Percentiles rank a stretch among this genome's conserved stretches.
Evolutionary conservation across 2,113 vertebrate species (phyloP).

Genomic region (Prinia subflava): DNA sequence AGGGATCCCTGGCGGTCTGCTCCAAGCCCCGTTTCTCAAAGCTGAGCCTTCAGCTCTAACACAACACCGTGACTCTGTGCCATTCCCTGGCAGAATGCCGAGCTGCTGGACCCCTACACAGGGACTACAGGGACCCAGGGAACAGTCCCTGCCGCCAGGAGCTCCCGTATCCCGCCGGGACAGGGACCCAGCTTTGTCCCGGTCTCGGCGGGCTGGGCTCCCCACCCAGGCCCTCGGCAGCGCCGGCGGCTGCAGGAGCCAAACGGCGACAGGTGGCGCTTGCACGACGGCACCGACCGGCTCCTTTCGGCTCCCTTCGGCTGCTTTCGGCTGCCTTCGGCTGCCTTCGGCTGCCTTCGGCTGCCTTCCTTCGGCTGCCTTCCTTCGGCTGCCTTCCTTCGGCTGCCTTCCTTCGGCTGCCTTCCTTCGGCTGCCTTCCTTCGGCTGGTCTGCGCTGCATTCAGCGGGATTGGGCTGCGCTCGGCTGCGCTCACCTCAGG

Average conservation of each 20-base stretch:
- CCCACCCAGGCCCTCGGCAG: background rate
- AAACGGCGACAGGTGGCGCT: background rate
- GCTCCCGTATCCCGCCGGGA: background rate
- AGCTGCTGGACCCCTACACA: background rate
- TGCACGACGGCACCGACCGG: too few relatives aligned
- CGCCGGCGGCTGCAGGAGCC: background rate
- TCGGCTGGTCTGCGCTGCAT: too few relatives aligned
- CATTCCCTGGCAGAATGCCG: too few relatives aligned
- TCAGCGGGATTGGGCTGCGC: background rate
- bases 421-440: background rate
- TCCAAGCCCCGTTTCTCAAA: background rate
- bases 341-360: background rate
- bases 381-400: too few relatives aligned
- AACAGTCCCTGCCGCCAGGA: background rate
- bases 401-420: background rate
- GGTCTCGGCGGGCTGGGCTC: rapidly evolving
- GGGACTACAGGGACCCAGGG: background rate
- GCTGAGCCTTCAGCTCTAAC: background rate
- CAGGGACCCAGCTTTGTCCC: too few relatives aligned
- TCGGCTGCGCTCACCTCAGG: background rate
- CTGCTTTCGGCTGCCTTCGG: too few relatives aligned
- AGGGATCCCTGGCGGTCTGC: background rate
- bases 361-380: too few relatives aligned
- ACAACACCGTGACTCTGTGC: background rate
- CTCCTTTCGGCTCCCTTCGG: too few relatives aligned